Conservation (phyloP, 2,797 vertebrate genomes). For the Spheniscus humboldti region DNA sequence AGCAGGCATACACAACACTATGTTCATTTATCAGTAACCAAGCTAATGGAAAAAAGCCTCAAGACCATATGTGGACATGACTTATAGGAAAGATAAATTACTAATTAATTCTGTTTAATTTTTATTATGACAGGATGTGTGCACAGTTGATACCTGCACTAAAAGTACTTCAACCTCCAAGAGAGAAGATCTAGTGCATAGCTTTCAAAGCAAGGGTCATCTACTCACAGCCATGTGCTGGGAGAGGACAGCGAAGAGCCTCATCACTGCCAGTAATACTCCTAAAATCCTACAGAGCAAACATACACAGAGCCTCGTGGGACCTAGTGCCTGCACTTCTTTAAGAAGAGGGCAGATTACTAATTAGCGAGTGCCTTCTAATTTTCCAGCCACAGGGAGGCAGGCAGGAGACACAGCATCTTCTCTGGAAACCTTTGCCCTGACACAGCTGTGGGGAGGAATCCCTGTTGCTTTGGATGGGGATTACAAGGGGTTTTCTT, state of each 20-base stretch:
- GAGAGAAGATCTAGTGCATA: neutral
- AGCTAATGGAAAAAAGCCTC: neutral
- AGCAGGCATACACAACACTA: neutral
- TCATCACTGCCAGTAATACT: neutral
- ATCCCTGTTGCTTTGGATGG: neutral
- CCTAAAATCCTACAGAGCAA: neutral
- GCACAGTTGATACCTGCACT: neutral
- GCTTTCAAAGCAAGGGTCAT: neutral
- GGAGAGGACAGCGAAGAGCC: neutral
- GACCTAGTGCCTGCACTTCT: neutral
- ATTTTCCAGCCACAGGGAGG: neutral
- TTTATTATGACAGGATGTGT: neutral
- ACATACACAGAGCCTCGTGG: neutral
- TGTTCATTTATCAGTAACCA: neutral
- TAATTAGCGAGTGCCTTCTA: neutral
- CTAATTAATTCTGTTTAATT: neutral
- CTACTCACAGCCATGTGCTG: neutral
- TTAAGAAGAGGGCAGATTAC: neutral
- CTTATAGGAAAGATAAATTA: neutral
- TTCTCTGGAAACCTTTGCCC: neutral
- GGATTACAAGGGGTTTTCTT: neutral
- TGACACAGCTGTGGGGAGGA: neutral
- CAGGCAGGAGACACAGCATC: neutral
- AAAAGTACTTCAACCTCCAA: neutral
- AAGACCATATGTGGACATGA: neutral